These are phyloP conservation scores for Indicator indicator DNA, from an alignment of 2,113 vertebrate genomes.

Conservation along the genomic window DNA sequence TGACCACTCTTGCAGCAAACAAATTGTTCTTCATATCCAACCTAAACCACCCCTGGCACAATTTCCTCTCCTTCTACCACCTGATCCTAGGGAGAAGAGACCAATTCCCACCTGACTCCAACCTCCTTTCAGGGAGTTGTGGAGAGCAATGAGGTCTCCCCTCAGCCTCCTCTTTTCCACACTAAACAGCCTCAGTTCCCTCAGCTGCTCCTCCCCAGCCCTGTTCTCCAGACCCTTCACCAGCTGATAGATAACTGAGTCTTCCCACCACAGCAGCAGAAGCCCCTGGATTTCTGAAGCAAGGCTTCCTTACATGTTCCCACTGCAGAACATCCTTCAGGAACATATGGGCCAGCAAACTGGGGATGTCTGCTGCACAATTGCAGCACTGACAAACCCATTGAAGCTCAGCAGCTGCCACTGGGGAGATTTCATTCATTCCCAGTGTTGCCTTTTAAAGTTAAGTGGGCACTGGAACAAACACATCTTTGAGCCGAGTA, in stretches of 20 bases:
- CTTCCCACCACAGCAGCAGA: not conserved
- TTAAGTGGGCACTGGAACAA: constrained; percentile 71
- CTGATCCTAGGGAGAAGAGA: too few species aligned
- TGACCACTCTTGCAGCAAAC: too few species aligned
- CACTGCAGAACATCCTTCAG: constrained; percentile 23
- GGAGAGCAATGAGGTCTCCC: too few species aligned
- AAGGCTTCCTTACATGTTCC: not conserved
- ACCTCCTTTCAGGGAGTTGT: too few species aligned
- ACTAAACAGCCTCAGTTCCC: too few species aligned
- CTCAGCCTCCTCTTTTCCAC: too few species aligned
- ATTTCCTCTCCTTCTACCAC: too few species aligned
- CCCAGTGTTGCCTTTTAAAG: constrained; percentile 61
- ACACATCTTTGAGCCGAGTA: constrained; percentile 66
- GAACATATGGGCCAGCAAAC: constrained; percentile 19
- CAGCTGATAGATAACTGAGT: not conserved
- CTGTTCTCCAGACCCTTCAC: not conserved
- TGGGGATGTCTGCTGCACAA: not conserved
- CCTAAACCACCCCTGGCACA: too few species aligned
- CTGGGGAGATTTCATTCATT: constrained; percentile 57
- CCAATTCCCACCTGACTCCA: too few species aligned
- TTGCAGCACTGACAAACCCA: constrained; percentile 48
- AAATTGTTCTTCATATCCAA: too few species aligned
- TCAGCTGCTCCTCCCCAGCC: too few species aligned
- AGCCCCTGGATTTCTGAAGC: not conserved
- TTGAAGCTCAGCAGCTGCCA: constrained; percentile 58